phyloP scores from a whole-genome alignment of 2,888 invertebrate species.

The Liodrosophila aerea region DNA sequence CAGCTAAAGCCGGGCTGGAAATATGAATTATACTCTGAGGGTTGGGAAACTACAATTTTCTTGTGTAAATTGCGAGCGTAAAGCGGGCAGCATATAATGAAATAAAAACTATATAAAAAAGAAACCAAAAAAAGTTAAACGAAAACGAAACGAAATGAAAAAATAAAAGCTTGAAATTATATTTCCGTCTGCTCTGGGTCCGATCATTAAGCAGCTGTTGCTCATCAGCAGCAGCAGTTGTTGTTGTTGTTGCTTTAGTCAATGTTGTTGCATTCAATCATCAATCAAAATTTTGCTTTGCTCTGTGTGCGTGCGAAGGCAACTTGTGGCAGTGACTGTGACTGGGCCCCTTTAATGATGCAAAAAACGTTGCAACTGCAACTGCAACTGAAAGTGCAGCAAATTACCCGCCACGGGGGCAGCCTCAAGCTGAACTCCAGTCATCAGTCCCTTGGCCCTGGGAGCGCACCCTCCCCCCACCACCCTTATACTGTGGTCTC shows the following conservation, averaged over 20 bases:
- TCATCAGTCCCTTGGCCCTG: conserved; percentile 38
- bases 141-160: conserved; percentile 6
- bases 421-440: conserved; percentile 18
- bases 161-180: conserved; percentile 40
- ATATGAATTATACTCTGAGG: too few relatives aligned
- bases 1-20: too few relatives aligned
- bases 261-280: conserved; percentile 67
- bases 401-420: conserved; percentile 36
- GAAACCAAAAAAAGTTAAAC: not conserved
- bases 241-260: conserved; percentile 24
- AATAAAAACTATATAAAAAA: not conserved
- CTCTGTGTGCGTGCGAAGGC: conserved; percentile 65
- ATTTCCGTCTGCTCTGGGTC: conserved; percentile 42
- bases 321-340: conserved; percentile 28
- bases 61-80: not conserved
- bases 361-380: conserved; percentile 39
- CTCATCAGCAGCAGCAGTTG: conserved; percentile 45
- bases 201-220: conserved; percentile 75
- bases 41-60: not conserved
- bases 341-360: conserved; percentile 36
- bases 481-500: conserved; percentile 21
- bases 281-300: conserved; percentile 71
- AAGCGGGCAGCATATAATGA: too few relatives aligned
- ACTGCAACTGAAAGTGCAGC: conserved; percentile 32
- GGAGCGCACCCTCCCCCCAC: too few relatives aligned